Conservation (phyloP, 2,113 vertebrate species). For the Dascyllus trimaculatus region DNA sequence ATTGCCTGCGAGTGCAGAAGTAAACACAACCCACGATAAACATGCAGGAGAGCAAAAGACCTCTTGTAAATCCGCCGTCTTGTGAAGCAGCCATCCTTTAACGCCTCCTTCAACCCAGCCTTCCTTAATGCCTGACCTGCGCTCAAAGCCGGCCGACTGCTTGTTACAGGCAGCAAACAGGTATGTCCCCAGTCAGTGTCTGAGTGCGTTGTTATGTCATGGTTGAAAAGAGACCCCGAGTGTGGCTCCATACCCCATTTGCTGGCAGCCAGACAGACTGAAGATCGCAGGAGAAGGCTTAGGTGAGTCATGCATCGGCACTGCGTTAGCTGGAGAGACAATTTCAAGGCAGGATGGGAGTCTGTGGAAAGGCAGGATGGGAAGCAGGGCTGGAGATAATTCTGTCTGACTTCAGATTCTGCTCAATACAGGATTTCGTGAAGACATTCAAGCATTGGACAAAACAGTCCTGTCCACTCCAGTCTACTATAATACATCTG, state of each 20-base stretch:
- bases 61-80: constrained; percentile 51
- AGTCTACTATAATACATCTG: neutral
- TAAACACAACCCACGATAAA: constrained; percentile 50
- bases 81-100: constrained; percentile 18
- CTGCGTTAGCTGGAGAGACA: constrained; percentile 51
- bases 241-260: constrained; percentile 56
- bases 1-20: neutral
- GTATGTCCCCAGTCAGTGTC: constrained; percentile 43
- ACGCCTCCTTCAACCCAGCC: constrained; percentile 37
- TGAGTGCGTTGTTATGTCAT: constrained; percentile 66
- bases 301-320: constrained; percentile 64
- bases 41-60: constrained; percentile 46
- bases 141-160: constrained; percentile 40
- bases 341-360: constrained; percentile 45
- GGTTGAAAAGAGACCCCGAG: constrained; percentile 57
- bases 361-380: constrained; percentile 22
- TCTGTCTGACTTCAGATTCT: constrained; percentile 44
- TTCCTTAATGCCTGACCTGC: constrained; percentile 32
- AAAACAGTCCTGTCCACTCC: neutral
- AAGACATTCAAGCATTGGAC: constrained; percentile 22
- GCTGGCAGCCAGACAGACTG: constrained; percentile 44
- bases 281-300: constrained; percentile 42
- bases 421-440: constrained; percentile 41
- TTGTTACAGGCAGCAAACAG: constrained; percentile 63
- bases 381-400: constrained; percentile 30